Evolutionary conservation across 2,888 invertebrate genomes (phyloP), one percentile per base, ranked within the genome.

Genomic region (Mimachlamys varia): DNA sequence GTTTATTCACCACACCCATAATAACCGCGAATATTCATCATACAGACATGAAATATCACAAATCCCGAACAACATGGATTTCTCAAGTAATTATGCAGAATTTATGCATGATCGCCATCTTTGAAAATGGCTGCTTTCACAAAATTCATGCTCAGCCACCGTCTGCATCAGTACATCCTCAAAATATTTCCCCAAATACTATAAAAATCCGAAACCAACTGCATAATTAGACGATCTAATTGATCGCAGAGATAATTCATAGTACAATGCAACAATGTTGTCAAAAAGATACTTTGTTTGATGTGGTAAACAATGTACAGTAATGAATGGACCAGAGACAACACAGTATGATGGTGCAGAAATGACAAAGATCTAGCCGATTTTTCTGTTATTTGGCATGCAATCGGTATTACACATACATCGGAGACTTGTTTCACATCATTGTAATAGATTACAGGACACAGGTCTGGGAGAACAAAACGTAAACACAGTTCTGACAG

Each of bases 121-220:
- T 76, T 76, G 76, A 76, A 76, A 76, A 76, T 76, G 76, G 76
- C 76, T 76, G 76, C 76, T 76, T 76, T 76, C 76, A 76, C 76
- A 76, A 76, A 76, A 76, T 76, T 76, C 76, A 76, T 76, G 76
- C 76, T 76, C 76, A 76, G 76, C 76, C 76, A 76, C 76, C 76
- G 76, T 76, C 76, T 76, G 76, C 76, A 76, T 76, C 76, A 33
- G 7, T 5, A 13, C 76, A 76, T 76, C 76, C 76, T 76, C 33
- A 33, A 12, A 76, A 76, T 76, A 33, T 76, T 76, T 76, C 15
- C 7, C 76, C 12, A 76, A 76, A 76, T 33, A 76, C 33, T 0
- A 33, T 22, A 15, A 7, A 4, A 76, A 76, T 76, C 76, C 76
- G 33, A 15, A 76, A 76, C 10, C 5, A 22, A 76, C 33, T 33